Percentiles rank a stretch among this genome's conserved stretches.
Evolutionary conservation across 2,797 vertebrate species (phyloP).

Genomic region (Sarcophilus harrisii): DNA sequence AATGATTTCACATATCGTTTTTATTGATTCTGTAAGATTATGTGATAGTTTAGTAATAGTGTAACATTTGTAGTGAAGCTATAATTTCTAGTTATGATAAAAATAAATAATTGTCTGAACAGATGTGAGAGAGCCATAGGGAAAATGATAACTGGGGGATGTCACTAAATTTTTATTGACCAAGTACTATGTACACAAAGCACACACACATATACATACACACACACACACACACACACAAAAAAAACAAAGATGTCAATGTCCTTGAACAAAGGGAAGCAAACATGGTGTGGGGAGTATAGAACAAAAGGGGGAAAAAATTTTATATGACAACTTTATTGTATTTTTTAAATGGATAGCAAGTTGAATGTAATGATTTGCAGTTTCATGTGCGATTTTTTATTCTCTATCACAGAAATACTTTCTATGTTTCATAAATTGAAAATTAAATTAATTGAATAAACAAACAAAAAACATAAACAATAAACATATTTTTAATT

Average conservation of each 20-base stretch:
- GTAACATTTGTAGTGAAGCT: neutral
- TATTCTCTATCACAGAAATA: neutral
- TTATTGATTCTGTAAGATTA: neutral
- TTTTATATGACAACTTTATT: neutral
- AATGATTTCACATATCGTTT: neutral
- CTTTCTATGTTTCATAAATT: neutral
- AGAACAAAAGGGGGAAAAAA: neutral
- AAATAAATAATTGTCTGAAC: neutral
- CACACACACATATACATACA: neutral
- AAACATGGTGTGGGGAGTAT: neutral
- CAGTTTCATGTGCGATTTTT: neutral
- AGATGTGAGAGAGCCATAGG: neutral
- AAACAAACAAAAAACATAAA: neutral
- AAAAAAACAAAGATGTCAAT: no score
- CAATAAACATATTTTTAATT: neutral
- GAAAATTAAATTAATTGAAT: neutral
- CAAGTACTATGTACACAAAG: neutral
- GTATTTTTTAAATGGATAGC: neutral
- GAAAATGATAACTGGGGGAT: neutral
- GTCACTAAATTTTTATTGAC: neutral
- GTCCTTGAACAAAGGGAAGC: no score
- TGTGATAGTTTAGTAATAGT: neutral
- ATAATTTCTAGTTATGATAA: neutral
- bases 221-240: no score
- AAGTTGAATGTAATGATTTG: neutral